These are phyloP conservation scores for Pachycephus smyrnensis DNA, from an alignment of 2,888 invertebrate species.

Conservation along the genomic window DNA sequence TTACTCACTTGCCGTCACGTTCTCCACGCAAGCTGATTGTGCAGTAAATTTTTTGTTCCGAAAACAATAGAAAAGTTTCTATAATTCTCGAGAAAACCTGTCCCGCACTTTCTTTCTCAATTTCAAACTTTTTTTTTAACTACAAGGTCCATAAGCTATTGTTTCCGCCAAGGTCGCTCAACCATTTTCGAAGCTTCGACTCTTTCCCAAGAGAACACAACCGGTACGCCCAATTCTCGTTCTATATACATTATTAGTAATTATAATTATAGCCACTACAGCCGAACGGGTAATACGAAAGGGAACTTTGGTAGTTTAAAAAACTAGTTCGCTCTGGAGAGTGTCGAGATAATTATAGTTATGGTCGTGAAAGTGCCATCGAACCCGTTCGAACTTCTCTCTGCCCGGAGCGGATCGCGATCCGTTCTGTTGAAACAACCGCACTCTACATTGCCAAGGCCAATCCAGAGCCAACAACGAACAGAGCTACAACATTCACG, in stretches of 20 bases:
- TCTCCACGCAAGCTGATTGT: background rate
- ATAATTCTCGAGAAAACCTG: background rate
- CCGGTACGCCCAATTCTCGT: background rate
- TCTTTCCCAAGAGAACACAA: background rate
- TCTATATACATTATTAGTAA: background rate
- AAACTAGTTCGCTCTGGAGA: constrained; percentile 45
- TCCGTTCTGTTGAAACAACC: constrained; percentile 2
- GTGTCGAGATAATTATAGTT: constrained; percentile 43
- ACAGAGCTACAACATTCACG: constrained; percentile 26
- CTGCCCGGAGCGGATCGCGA: constrained; percentile 8
- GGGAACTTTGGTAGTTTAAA: constrained; percentile 7
- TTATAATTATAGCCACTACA: background rate
- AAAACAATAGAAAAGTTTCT: background rate
- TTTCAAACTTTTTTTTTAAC: background rate
- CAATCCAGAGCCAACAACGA: constrained; percentile 35
- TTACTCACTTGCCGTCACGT: background rate
- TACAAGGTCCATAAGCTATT: background rate
- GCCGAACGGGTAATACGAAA: background rate
- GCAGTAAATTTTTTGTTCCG: background rate
- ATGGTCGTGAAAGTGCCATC: constrained; percentile 60
- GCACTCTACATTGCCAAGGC: constrained; percentile 58
- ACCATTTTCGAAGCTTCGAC: background rate
- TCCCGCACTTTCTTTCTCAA: background rate
- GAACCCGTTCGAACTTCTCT: constrained; percentile 40
- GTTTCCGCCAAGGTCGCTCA: background rate